phyloP scores from a whole-genome alignment of 2,797 vertebrate genomes.

The Nyctalus aviator region DNA sequence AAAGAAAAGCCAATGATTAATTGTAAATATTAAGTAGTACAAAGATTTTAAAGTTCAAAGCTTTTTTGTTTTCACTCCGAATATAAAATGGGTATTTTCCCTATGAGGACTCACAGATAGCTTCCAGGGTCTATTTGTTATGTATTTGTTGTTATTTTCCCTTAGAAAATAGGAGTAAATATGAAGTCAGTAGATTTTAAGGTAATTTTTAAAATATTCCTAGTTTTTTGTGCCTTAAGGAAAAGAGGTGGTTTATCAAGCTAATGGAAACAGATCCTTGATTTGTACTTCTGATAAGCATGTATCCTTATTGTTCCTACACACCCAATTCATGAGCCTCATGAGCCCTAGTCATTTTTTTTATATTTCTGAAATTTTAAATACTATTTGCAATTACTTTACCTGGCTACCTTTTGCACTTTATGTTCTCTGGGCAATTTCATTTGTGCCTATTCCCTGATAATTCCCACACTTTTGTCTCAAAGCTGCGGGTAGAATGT shows the following conservation, averaged over 20 bases:
- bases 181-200: constrained; percentile 35
- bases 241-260: constrained; percentile 47
- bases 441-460: background rate
- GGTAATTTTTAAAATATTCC: constrained; percentile 39
- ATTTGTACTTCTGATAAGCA: background rate
- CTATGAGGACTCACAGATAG: background rate
- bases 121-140: background rate
- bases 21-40: background rate
- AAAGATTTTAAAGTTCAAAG: constrained; percentile 23
- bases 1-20: background rate
- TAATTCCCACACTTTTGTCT: background rate
- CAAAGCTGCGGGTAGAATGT: background rate
- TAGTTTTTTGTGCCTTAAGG: constrained; percentile 6
- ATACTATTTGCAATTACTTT: background rate
- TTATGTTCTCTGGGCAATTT: background rate
- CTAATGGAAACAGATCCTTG: background rate
- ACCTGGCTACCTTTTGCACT: background rate
- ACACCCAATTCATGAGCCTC: background rate
- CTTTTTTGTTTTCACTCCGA: background rate
- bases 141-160: background rate
- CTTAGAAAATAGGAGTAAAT: constrained; percentile 2
- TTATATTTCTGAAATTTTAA: constrained; percentile 4
- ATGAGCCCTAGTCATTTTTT: constrained; percentile 24
- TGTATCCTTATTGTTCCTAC: background rate
- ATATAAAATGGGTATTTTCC: constrained; percentile 49